Conservation (phyloP, 2,888 invertebrate species). For the Lasiommata megera region DNA sequence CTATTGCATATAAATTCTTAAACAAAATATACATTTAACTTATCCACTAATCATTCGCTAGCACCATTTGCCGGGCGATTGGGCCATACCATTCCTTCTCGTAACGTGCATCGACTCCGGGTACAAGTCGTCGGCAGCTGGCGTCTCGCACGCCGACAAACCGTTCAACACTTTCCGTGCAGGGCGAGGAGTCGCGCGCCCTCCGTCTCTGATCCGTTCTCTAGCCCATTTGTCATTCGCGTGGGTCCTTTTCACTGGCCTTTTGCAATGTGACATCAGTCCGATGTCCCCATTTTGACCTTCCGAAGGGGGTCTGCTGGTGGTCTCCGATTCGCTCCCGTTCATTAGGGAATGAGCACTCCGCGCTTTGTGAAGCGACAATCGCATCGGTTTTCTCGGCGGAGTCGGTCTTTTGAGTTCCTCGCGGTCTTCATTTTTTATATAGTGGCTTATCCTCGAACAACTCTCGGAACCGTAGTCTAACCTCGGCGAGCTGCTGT, state of each 20-base stretch:
- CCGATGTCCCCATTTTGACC: slow-evolving; percentile 48
- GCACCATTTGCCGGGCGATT: slow-evolving; percentile 57
- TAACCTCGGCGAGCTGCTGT: slow-evolving; percentile 64
- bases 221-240: slow-evolving; percentile 57
- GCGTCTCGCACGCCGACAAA: slow-evolving; percentile 52
- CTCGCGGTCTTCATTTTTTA: slow-evolving; percentile 62
- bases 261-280: slow-evolving; percentile 61
- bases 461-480: slow-evolving; percentile 83
- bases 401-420: slow-evolving; percentile 86
- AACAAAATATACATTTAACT: background rate
- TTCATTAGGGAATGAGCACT: slow-evolving; percentile 87
- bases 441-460: slow-evolving; percentile 67
- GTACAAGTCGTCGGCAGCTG: slow-evolving; percentile 66
- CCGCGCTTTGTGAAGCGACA: slow-evolving; percentile 91
- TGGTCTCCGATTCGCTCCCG: slow-evolving; percentile 70
- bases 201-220: slow-evolving; percentile 52
- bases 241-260: slow-evolving; percentile 83
- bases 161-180: slow-evolving; percentile 51
- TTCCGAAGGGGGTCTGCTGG: slow-evolving; percentile 57
- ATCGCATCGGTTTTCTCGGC: slow-evolving; percentile 91
- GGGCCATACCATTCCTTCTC: slow-evolving; percentile 40
- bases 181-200: slow-evolving; percentile 66
- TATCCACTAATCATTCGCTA: slow-evolving; percentile 31
- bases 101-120: slow-evolving; percentile 50
- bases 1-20: background rate